Evolutionary conservation across 2,797 vertebrate species (phyloP), one percentile per base, ranked within the genome.

Genomic region (Sebastes ruberrimus): DNA sequence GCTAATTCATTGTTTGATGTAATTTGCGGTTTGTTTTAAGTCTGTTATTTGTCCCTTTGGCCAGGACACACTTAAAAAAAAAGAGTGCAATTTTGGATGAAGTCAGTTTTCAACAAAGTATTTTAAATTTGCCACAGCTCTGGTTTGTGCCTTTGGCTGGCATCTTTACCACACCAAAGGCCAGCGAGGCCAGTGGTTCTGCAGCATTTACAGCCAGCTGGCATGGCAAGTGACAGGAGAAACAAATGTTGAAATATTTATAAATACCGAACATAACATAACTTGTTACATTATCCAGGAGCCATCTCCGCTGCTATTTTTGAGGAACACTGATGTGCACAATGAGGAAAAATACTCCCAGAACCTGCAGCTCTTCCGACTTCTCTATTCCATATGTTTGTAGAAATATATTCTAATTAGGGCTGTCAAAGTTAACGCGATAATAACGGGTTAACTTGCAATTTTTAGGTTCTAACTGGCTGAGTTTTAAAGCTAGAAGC

Each of bases 111-210:
- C 57, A 33, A 57, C 20, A 62, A 56, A n/a, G 2, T 33, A 56
- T 35, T 65, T 65, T 33, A 55, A 38, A 70, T 71, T 61, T 69
- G 49, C 59, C 8, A 53, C 72, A 68, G 68, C 57, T 73, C 69
- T 69, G 42, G 55, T 33, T 52, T 61, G 30, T 83, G 63, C 23
- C 28, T 52, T 52, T 74, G 23, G 52, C 30, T 27, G 42, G 32
- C 46, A 57, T 78, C 10, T 46, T 71, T 13, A 63, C 42, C 32
- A 70, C 38, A 46, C 38, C 38, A 46, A 53, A 74, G 16, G 10
- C 28, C 35, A 52, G 46, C 10, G 13, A 62, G 68, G 7, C 27
- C n/a, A 64, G 13, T 59, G 9, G 33, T 22, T 60, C 52, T 10
- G 5, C 16, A 52, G 67, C 49, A 38, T 57, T 52, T 71, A 30